Evolutionary conservation across 2,797 vertebrate genomes (phyloP).

Genomic region (Gallinago stenura): DNA sequence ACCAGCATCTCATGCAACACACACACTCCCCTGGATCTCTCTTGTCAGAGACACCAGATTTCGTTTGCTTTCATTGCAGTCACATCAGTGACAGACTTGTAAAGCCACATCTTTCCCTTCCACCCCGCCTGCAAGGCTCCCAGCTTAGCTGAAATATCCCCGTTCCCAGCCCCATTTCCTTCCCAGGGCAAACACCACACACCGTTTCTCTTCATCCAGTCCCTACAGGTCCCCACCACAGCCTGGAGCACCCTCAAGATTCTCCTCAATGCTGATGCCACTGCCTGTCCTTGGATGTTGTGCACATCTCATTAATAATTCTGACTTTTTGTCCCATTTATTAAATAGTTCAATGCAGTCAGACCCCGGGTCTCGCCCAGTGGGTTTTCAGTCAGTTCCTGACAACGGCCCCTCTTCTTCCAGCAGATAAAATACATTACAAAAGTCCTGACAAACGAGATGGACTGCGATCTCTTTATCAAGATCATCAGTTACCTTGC

Average conservation of each 20-base stretch:
- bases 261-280: not conserved
- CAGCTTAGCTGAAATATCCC: not conserved
- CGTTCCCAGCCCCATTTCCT: not conserved
- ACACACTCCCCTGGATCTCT: not conserved
- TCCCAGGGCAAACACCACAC: not conserved
- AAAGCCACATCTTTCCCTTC: not conserved
- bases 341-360: not conserved
- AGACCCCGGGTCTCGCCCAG: not conserved
- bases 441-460: conserved; percentile 5
- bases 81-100: not conserved
- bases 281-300: not conserved
- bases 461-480: conserved; percentile 1
- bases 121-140: not conserved
- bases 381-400: not conserved
- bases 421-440: not conserved
- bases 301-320: not conserved
- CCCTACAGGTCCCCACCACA: not conserved
- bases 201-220: not conserved
- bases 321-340: not conserved
- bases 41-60: not conserved
- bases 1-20: not conserved
- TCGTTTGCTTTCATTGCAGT: not conserved
- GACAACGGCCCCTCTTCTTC: not conserved
- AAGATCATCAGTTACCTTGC: not conserved
- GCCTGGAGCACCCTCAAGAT: not conserved